These are phyloP conservation scores for Salvelinus sp. DNA, from an alignment of 2,113 vertebrate genomes.

Conservation along the genomic window DNA sequence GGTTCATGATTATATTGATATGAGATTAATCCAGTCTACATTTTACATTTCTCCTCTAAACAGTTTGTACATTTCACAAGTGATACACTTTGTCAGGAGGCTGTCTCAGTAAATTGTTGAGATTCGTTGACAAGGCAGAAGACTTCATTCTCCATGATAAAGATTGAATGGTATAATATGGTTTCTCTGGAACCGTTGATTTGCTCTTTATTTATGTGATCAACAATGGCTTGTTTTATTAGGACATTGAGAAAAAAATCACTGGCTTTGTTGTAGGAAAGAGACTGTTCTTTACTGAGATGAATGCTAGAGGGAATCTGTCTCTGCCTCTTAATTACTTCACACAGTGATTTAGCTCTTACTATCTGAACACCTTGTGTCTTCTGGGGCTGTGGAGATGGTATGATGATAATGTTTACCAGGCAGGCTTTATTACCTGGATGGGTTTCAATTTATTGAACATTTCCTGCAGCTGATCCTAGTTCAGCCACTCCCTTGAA, in stretches of 20 bases:
- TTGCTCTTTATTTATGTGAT: too few species aligned
- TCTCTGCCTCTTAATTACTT: too few species aligned
- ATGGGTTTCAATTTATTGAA: not conserved
- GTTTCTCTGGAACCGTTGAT: too few species aligned
- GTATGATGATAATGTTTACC: not conserved
- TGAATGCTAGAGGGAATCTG: too few species aligned
- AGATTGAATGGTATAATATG: not conserved
- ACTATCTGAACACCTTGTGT: too few species aligned
- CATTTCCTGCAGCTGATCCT: not conserved
- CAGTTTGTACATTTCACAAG: not conserved
- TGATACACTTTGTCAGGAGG: not conserved
- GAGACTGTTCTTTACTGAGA: too few species aligned
- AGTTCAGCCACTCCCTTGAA: not conserved
- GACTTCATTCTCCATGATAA: not conserved
- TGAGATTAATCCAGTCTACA: not conserved
- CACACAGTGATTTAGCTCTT: too few species aligned
- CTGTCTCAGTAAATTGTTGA: not conserved
- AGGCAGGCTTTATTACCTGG: not conserved
- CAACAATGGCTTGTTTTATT: too few species aligned
- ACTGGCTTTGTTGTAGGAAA: too few species aligned
- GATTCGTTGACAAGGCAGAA: not conserved
- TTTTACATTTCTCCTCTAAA: not conserved
- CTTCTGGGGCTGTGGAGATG: not conserved
- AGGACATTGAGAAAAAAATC: too few species aligned
- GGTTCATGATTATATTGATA: not conserved